Conservation (phyloP, 2,113 vertebrate species). For the Neodontobutis hainanensis region DNA sequence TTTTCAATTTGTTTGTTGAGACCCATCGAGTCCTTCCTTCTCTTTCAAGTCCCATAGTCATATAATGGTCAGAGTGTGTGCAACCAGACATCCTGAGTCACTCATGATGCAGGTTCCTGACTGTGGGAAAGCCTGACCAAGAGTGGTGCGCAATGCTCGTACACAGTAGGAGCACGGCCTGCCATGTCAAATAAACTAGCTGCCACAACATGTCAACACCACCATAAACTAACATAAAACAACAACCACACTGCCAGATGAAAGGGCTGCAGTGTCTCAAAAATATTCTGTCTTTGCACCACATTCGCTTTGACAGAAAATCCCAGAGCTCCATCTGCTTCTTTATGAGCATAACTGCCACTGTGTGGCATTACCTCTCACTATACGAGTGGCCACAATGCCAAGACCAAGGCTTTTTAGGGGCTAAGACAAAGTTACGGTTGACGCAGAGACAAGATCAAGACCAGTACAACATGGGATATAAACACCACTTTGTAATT, state of each 20-base stretch:
- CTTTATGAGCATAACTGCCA: slow-evolving; percentile 40
- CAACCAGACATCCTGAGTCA: slow-evolving; percentile 72
- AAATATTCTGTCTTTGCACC: slow-evolving; percentile 25
- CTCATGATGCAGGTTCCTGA: slow-evolving; percentile 55
- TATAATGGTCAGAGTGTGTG: slow-evolving; percentile 52
- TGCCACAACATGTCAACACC: slow-evolving; percentile 66
- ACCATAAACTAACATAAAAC: slow-evolving; percentile 58
- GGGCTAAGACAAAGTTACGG: too few relatives aligned
- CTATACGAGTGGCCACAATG: slow-evolving; percentile 42
- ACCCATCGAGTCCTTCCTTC: slow-evolving; percentile 22
- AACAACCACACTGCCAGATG: slow-evolving; percentile 62
- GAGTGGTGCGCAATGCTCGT: slow-evolving; percentile 64
- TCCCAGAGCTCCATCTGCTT: slow-evolving; percentile 26
- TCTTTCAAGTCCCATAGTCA: slow-evolving; percentile 58
- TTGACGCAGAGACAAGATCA: too few relatives aligned
- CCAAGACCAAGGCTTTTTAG: neutral
- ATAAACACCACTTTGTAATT: too few relatives aligned
- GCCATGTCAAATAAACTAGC: slow-evolving; percentile 72
- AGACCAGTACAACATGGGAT: too few relatives aligned
- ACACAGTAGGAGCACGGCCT: slow-evolving; percentile 63
- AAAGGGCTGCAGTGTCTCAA: slow-evolving; percentile 42
- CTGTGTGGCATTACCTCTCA: slow-evolving; percentile 34
- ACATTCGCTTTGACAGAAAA: slow-evolving; percentile 43
- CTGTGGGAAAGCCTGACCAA: slow-evolving; percentile 70
- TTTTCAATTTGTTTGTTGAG: slow-evolving; percentile 29